phyloP scores from a whole-genome alignment of 2,113 vertebrate species.

The Upupa epops region DNA sequence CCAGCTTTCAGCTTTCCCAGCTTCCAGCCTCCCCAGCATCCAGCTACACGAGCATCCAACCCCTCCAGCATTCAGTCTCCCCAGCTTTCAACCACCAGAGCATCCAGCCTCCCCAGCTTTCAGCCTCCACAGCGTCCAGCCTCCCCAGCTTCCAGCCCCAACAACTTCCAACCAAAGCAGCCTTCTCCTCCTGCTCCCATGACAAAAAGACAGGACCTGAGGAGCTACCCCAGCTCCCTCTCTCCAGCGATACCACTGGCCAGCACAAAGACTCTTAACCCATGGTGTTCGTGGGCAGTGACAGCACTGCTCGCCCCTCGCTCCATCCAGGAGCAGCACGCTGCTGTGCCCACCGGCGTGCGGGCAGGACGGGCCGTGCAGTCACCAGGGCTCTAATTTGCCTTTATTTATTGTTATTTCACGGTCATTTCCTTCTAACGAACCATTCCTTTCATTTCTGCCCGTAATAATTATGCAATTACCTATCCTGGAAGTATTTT shows the following conservation, averaged over 20 bases:
- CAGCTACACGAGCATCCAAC: no score
- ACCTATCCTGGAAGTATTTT: conserved; percentile 23
- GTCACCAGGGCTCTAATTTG: neutral
- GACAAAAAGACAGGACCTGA: neutral
- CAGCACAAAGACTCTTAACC: neutral
- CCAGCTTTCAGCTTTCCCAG: no score
- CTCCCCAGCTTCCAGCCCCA: no score
- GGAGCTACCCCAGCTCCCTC: neutral
- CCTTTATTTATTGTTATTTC: conserved; percentile 62
- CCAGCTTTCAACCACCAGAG: no score
- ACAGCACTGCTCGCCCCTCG: neutral
- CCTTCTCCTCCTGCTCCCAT: neutral
- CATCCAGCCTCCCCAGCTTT: no score
- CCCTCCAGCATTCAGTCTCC: no score
- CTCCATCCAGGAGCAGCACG: rapidly evolving
- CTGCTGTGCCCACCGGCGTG: rapidly evolving
- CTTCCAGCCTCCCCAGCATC: no score
- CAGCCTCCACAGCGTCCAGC: no score
- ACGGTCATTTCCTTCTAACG: conserved; percentile 53
- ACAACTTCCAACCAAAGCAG: neutral
- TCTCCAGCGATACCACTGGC: neutral
- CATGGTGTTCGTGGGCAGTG: rapidly evolving
- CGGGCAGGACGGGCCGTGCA: rapidly evolving
- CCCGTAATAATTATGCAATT: conserved; percentile 53
- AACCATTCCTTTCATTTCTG: conserved; percentile 38